These are phyloP conservation scores for Sericinus montela DNA, from an alignment of 2,888 invertebrate species.

Conservation along the genomic window DNA sequence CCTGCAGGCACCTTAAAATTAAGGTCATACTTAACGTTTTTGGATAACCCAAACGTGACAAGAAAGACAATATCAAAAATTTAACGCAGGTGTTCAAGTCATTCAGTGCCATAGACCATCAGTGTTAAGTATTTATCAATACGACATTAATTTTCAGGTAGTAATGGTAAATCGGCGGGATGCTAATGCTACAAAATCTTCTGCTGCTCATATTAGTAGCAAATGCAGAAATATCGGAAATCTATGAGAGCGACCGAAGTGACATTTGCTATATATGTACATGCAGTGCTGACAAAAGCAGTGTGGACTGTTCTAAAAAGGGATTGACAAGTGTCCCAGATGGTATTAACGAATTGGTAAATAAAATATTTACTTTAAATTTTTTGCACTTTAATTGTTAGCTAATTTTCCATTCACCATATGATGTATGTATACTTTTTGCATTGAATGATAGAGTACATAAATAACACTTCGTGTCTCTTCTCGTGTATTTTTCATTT, in stretches of 20 bases:
- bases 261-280: slow-evolving; percentile 55
- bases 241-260: slow-evolving; percentile 43
- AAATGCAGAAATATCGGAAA: slow-evolving; percentile 41
- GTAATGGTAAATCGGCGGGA: slow-evolving; percentile 61
- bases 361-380: background rate
- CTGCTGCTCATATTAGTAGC: slow-evolving; percentile 38
- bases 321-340: slow-evolving; percentile 65
- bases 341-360: slow-evolving; percentile 56
- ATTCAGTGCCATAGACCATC: background rate
- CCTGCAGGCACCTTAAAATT: slow-evolving; percentile 6
- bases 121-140: background rate
- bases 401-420: too few relatives aligned
- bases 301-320: slow-evolving; percentile 61
- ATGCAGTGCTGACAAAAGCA: slow-evolving; percentile 49
- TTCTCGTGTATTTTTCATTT: too few relatives aligned
- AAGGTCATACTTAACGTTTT: slow-evolving; percentile 16
- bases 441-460: too few relatives aligned
- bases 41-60: slow-evolving; percentile 37
- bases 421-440: too few relatives aligned
- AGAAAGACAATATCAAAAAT: slow-evolving; percentile 26
- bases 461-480: too few relatives aligned
- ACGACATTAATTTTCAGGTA: slow-evolving; percentile 43
- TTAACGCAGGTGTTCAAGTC: slow-evolving; percentile 41
- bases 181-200: slow-evolving; percentile 43
- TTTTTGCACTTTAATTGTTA: too few relatives aligned